Base-by-base conservation (phyloP, 64 coral and sea anemone genomes). In the Dendronephthya gigantea region DNA sequence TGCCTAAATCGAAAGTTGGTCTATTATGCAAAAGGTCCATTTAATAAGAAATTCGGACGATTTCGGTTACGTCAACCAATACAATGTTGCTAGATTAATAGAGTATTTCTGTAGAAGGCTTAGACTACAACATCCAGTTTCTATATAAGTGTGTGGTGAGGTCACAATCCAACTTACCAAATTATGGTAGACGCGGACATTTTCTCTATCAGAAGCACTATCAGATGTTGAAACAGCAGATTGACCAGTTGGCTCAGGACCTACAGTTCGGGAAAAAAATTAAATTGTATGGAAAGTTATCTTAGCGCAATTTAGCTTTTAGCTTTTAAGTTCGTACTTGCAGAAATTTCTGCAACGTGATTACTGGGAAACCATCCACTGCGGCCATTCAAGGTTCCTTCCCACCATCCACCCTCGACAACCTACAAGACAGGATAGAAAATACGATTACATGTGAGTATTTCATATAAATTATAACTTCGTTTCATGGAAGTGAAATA, bases 351-450 rank as follows among this genome's bases (percentile, higher is more conserved):
- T 83, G 89, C 89, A 43, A 98, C 94, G 76, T 98, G 93, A 62
- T 98, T 98, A 81, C 94, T 98, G 48, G 94, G 94, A 84, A 98
- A 98, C 94, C 94, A 98, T 62, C 94, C 94, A 91, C 87, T 79
- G 32, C 84, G 86, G 9, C 94, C 94, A 86, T 98, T 93, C 15
- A 98, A 89, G 8, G 89, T 98, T 41, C 94, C 94, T 93, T 98
- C 94, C 94, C 94, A 98, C 94, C 94, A 98, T 12, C 94, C 94
- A 75, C 94, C 94, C 68, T 98, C 94, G 27, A 98, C 94, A 35
- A 91, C 94, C 94, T 97, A 28, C 25, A 79, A 79, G 22, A 79
- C 72, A 12, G 2, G 32, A 62, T n/a, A 62, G n/a, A n/a, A 62
- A 19, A 1, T 62, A 27, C 25, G 0, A 23, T 27, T 22, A 45